These are phyloP conservation scores for Hipposideros armiger DNA, from an alignment of 2,113 vertebrate species.

Conservation along the genomic window DNA sequence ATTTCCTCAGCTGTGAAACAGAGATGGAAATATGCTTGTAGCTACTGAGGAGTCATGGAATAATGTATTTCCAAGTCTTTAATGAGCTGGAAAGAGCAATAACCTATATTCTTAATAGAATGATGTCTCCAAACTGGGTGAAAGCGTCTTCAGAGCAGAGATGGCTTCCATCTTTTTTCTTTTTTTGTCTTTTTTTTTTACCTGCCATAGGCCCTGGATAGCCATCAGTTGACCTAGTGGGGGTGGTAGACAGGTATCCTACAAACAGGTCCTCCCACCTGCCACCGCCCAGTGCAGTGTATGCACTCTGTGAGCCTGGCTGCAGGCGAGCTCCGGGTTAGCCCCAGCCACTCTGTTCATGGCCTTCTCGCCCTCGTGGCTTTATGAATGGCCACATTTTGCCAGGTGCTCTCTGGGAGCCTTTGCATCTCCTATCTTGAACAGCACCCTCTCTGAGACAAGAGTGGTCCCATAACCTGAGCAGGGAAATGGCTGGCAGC, in stretches of 20 bases:
- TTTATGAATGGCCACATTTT: not conserved
- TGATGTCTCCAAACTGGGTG: accelerated
- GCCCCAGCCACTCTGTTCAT: accelerated
- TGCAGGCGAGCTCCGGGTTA: accelerated
- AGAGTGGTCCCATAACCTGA: accelerated
- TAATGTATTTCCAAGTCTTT: not conserved
- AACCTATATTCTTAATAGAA: too few relatives aligned
- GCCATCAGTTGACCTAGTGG: not conserved
- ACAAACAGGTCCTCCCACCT: not conserved
- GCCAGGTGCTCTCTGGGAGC: not conserved
- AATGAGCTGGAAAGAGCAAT: not conserved
- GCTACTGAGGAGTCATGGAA: accelerated
- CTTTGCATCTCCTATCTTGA: not conserved
- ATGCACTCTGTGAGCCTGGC: too few relatives aligned
- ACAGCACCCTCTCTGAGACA: too few relatives aligned
- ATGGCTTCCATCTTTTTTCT: not conserved
- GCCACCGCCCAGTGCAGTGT: not conserved
- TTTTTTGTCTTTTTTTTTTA: too few relatives aligned
- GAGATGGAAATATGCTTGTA: too few relatives aligned
- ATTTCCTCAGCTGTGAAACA: not conserved
- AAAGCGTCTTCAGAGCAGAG: too few relatives aligned
- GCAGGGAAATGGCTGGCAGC: not conserved
- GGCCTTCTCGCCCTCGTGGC: accelerated
- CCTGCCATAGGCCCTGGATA: accelerated
- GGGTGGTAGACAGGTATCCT: not conserved